Evolutionary conservation across 2,888 invertebrate genomes (phyloP).

Genomic region (Hydropsyche betteni): DNA sequence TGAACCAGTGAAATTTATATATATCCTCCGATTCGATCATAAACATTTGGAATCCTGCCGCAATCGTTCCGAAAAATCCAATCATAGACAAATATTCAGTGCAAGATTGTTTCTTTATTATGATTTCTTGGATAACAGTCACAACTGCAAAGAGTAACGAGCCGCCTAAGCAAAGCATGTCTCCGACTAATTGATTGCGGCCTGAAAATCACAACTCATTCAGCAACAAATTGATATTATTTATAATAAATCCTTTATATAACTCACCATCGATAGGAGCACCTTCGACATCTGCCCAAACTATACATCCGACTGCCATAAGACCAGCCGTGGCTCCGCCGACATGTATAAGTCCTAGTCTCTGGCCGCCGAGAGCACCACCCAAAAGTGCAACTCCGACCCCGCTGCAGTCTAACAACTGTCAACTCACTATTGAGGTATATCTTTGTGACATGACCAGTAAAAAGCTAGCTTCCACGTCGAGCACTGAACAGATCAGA

Average conservation of each 20-base stretch:
- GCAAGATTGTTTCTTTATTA: constrained; percentile 79
- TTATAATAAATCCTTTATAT: no score
- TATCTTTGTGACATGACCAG: constrained; percentile 78
- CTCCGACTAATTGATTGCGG: constrained; percentile 81
- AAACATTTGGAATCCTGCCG: constrained; percentile 82
- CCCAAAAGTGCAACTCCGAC: constrained; percentile 85
- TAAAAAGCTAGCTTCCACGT: constrained; percentile 88
- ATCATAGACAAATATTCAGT: constrained; percentile 84
- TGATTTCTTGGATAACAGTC: constrained; percentile 83
- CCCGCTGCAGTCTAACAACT: constrained; percentile 86
- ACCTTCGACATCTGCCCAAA: constrained; percentile 83
- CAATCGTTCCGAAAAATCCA: constrained; percentile 80
- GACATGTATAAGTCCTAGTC: constrained; percentile 79
- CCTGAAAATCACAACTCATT: constrained; percentile 63
- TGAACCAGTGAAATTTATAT: constrained; percentile 71
- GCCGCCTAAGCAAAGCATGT: constrained; percentile 81
- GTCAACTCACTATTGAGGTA: constrained; percentile 67
- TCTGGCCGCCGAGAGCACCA: constrained; percentile 78
- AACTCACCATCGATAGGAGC: constrained; percentile 69
- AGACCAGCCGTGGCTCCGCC: constrained; percentile 82
- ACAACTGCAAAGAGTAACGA: constrained; percentile 82
- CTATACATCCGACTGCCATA: constrained; percentile 83
- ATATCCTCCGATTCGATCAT: constrained; percentile 77
- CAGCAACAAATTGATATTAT: neutral
- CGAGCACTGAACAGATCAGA: constrained; percentile 77